A percentile compares a stretch with the other conserved stretches of the same genome.
phyloP scores from a whole-genome alignment of 2,888 invertebrate genomes.

The Pecten maximus region DNA sequence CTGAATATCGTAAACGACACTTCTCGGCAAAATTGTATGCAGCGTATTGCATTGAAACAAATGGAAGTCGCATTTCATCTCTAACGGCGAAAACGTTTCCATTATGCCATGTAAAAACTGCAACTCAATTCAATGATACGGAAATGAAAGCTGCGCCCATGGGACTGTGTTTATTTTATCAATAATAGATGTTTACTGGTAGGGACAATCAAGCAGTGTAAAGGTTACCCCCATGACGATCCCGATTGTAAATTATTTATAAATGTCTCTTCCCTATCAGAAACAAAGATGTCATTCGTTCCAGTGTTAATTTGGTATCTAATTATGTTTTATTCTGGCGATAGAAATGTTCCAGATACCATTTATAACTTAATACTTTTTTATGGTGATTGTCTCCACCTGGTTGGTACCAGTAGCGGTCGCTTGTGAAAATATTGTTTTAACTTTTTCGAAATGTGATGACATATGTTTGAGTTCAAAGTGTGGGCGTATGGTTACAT shows the following conservation, averaged over 20 bases:
- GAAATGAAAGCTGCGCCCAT: background rate
- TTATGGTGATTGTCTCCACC: background rate
- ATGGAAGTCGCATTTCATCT: constrained; percentile 5
- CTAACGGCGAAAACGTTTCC: background rate
- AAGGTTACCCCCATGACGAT: background rate
- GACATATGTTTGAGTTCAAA: background rate
- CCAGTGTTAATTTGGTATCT: background rate
- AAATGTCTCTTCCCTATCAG: background rate
- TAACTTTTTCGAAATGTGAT: background rate
- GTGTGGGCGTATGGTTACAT: background rate
- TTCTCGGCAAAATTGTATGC: background rate
- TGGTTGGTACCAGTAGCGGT: background rate
- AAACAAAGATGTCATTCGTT: background rate
- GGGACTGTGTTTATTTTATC: background rate
- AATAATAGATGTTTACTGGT: background rate
- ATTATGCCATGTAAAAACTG: background rate
- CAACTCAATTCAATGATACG: background rate
- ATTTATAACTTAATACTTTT: no score
- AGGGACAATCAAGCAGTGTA: background rate
- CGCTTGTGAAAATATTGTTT: background rate
- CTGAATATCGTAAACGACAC: background rate
- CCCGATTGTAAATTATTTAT: background rate
- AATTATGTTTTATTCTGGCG: background rate
- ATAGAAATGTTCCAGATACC: background rate
- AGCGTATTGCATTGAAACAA: background rate